Percentiles rank a stretch among this genome's conserved stretches.
Evolutionary conservation across 2,888 invertebrate genomes (phyloP).

Genomic region (Kryphioiulus occultus): DNA sequence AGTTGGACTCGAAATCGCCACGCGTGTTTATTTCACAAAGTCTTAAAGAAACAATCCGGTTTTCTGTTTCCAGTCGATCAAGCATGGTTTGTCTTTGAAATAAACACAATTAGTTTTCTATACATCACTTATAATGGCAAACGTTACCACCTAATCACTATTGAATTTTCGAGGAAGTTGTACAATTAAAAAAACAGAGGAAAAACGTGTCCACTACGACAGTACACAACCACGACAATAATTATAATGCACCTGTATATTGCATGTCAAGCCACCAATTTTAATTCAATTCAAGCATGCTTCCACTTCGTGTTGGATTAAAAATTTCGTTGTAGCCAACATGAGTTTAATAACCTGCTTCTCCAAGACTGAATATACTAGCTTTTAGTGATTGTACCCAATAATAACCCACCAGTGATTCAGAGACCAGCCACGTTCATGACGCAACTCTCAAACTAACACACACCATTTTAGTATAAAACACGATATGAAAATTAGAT

Average conservation of each 20-base stretch:
- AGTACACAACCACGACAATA: background rate
- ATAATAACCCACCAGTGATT: background rate
- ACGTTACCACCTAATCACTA: background rate
- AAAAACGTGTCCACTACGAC: background rate
- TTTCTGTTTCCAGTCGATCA: background rate
- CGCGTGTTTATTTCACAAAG: too few species aligned
- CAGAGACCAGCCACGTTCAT: background rate
- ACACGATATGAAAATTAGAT: background rate
- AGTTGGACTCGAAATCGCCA: too few species aligned
- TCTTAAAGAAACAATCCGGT: too few species aligned
- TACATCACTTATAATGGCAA: background rate
- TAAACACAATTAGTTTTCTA: background rate
- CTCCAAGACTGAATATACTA: background rate
- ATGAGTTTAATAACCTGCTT: constrained; percentile 12
- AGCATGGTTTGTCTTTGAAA: background rate
- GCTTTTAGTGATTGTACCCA: background rate
- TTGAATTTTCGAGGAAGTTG: background rate
- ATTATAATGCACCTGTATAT: background rate
- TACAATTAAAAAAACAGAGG: background rate
- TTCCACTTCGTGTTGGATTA: background rate
- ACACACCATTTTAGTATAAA: background rate
- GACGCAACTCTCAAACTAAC: background rate
- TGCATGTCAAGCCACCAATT: background rate
- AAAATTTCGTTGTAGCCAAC: background rate
- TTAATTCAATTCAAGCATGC: background rate